Base-by-base conservation (phyloP, 92 coral and sea anemone genomes). In the Bergia puertoricense region DNA sequence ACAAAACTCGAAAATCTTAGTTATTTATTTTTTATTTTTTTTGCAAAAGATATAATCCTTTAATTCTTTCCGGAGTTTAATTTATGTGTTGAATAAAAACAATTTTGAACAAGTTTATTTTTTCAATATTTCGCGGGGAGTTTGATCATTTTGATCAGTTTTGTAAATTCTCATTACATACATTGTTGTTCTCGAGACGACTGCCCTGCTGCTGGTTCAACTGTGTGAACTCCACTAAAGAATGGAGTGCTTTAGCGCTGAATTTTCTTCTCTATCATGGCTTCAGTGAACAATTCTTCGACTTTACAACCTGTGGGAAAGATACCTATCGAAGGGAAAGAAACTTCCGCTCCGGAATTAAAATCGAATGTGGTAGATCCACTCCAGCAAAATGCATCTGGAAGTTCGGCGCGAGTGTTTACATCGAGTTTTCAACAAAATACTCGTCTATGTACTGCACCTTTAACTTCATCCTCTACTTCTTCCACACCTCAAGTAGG, bases 401-500 rank as follows among this genome's bases (percentile, higher is more conserved):
- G 86, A 39, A 82, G 48, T 82, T 48, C 66, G 59, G 79, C 43
- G 15, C 48, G 67, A 45, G 79, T 84, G 77, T 84, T 84, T 84
- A 84, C 87, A 71, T 84, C 87, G 23, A 84, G 77, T 48, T 20
- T 46, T 84, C 87, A 84, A 84, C 87, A 84, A 69, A 84, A 6
- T 71, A 71, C 87, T 22, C 87, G 38, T 2, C 9, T 71, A 46
- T 71, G 38, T 23, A 84, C 87, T 84, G 46, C 87, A 71, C 87
- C 87, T 69, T 71, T 71, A 68, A 84, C 67, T 84, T 72, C 77
- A 84, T 71, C 78, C 1, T 46, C 87, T 48, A 23, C 67, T 69
- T 45, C 78, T 75, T 84, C 87, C 9, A 37, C 87, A 62, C 87
- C 87, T 45, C 87, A 84, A 84, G 79, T 84, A 48, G 87, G 87